Conservation (phyloP, 2,797 vertebrate genomes). For the Myripristis murdjan region DNA sequence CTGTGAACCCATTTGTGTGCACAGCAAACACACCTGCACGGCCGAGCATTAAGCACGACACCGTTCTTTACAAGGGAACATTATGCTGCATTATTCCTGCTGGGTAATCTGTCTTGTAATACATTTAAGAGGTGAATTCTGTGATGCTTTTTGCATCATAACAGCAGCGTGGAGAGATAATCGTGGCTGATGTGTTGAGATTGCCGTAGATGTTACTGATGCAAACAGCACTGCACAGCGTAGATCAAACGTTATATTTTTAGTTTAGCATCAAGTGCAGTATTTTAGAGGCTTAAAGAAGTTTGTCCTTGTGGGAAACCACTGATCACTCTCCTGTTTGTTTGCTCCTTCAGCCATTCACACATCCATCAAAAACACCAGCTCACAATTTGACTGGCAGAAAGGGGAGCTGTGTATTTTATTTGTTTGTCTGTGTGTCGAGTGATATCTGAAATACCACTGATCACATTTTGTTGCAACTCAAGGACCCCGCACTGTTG, state of each 20-base stretch:
- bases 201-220: background rate
- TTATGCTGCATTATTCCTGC: background rate
- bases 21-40: conserved; percentile 22
- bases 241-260: background rate
- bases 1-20: conserved; percentile 3
- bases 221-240: background rate
- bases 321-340: too few relatives aligned
- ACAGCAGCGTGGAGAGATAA: background rate
- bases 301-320: too few relatives aligned
- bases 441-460: too few relatives aligned
- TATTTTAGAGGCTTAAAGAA: background rate
- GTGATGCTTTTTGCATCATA: background rate
- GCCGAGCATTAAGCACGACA: background rate
- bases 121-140: background rate
- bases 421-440: too few relatives aligned
- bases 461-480: too few relatives aligned
- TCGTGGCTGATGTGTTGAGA: background rate
- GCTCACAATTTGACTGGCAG: too few relatives aligned
- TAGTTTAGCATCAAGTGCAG: too few relatives aligned
- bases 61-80: background rate
- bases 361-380: too few relatives aligned
- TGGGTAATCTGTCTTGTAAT: background rate
- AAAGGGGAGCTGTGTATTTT: too few relatives aligned
- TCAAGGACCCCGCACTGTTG: too few relatives aligned
- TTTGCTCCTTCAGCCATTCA: too few relatives aligned